These are phyloP conservation scores for Drosophila histrio DNA, from an alignment of 2,888 invertebrate species.

Conservation along the genomic window DNA sequence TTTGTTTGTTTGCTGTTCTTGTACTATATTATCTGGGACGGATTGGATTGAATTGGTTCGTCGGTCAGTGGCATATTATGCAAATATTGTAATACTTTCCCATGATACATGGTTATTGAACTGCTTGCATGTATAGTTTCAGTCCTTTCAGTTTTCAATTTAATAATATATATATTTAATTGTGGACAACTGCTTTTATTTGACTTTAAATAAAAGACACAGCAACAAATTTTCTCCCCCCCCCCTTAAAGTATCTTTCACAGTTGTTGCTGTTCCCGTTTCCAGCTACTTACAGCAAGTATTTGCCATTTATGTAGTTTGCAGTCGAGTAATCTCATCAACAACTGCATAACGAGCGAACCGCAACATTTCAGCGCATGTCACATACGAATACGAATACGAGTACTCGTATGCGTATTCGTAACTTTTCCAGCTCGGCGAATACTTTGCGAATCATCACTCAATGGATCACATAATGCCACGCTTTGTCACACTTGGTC, in stretches of 20 bases:
- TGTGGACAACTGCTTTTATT: too few relatives aligned
- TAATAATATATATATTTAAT: too few relatives aligned
- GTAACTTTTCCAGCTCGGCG: slow-evolving; percentile 12
- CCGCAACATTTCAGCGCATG: slow-evolving; percentile 18
- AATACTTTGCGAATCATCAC: slow-evolving; percentile 47
- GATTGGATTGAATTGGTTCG: slow-evolving; percentile 8
- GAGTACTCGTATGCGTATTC: background rate
- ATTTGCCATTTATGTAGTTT: background rate
- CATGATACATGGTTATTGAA: slow-evolving; percentile 39
- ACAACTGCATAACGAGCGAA: slow-evolving; percentile 10
- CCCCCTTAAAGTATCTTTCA: background rate
- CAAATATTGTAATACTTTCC: slow-evolving; percentile 35
- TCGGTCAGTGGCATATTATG: slow-evolving; percentile 37
- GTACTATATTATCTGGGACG: slow-evolving; percentile 39
- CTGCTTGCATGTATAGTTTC: slow-evolving; percentile 4
- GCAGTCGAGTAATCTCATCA: slow-evolving; percentile 17
- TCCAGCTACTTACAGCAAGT: background rate
- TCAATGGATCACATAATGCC: slow-evolving; percentile 61
- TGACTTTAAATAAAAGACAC: too few relatives aligned
- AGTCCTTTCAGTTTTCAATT: too few relatives aligned
- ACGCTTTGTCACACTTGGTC: slow-evolving; percentile 77
- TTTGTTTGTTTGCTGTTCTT: slow-evolving; percentile 30
- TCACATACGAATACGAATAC: slow-evolving; percentile 8
- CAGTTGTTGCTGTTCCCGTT: background rate
- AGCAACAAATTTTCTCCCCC: background rate